These are phyloP conservation scores for Myzus persicae DNA, from an alignment of 1,140 invertebrate genomes.

Conservation along the genomic window DNA sequence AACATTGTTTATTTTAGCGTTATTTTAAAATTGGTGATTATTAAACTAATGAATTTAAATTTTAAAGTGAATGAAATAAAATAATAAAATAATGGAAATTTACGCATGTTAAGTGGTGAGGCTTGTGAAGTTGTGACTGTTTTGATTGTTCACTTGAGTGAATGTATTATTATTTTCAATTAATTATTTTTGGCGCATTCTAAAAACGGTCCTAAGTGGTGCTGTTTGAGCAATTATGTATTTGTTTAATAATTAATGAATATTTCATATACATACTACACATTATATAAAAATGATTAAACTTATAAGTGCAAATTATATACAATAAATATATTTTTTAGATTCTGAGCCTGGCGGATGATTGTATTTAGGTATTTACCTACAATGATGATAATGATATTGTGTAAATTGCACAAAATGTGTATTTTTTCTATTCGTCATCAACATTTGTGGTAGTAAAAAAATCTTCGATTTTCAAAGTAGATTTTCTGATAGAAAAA, in stretches of 20 bases:
- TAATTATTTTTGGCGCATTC: background rate
- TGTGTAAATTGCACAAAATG: no score
- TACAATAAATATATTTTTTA: no score
- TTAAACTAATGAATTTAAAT: background rate
- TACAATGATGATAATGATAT: no score
- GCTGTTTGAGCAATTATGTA: background rate
- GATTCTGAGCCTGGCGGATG: no score
- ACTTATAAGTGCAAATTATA: background rate
- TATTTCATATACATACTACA: background rate
- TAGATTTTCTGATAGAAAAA: no score
- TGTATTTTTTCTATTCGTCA: no score
- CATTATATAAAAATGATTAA: background rate
- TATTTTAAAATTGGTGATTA: background rate
- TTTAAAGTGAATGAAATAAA: background rate
- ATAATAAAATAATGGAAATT: background rate
- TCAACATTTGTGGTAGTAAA: no score
- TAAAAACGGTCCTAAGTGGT: background rate
- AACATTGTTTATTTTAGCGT: background rate
- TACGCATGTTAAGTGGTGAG: background rate
- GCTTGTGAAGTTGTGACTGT: background rate
- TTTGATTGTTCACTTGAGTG: background rate
- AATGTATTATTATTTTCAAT: background rate
- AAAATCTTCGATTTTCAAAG: no score
- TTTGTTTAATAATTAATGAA: background rate
- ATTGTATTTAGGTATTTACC: no score